A percentile compares a stretch with the other conserved stretches of the same genome.
Conservation (phyloP, 2,888 invertebrate species). For the Pediacus dermestoides region DNA sequence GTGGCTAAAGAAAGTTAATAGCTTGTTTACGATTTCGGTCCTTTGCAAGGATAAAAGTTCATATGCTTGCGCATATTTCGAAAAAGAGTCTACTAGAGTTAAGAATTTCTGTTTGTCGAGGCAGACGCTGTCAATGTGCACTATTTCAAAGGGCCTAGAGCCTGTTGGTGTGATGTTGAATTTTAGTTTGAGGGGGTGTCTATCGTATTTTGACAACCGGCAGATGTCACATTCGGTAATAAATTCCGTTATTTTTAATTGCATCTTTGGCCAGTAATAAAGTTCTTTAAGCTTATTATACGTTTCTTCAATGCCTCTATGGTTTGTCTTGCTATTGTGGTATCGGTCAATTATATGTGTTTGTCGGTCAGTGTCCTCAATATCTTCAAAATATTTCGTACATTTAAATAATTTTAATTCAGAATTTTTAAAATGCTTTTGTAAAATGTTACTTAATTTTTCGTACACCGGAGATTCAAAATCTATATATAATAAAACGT, state of each 20-base stretch:
- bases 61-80: conserved; percentile 26
- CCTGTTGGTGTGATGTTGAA: conserved; percentile 19
- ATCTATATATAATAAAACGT: too few species aligned
- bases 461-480: conserved; percentile 4
- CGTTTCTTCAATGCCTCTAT: conserved; percentile 7
- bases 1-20: conserved; percentile 22
- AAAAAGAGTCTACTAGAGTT: conserved; percentile 25
- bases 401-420: conserved; percentile 1
- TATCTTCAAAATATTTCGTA: neutral
- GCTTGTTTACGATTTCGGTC: conserved; percentile 18
- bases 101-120: conserved; percentile 17
- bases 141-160: conserved; percentile 16
- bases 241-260: neutral
- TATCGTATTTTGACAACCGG: conserved; percentile 19
- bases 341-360: neutral
- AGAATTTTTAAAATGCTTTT: conserved; percentile 6
- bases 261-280: conserved; percentile 5
- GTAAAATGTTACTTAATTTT: conserved; percentile 2
- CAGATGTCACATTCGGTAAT: conserved; percentile 6
- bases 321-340: conserved; percentile 4
- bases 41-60: conserved; percentile 12
- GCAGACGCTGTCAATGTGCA: conserved; percentile 17
- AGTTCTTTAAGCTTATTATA: conserved; percentile 3
- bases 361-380: neutral
- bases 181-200: conserved; percentile 16